Base-by-base conservation (phyloP, 2,113 vertebrate genomes). In the Brachyhypopomus occidentalis region DNA sequence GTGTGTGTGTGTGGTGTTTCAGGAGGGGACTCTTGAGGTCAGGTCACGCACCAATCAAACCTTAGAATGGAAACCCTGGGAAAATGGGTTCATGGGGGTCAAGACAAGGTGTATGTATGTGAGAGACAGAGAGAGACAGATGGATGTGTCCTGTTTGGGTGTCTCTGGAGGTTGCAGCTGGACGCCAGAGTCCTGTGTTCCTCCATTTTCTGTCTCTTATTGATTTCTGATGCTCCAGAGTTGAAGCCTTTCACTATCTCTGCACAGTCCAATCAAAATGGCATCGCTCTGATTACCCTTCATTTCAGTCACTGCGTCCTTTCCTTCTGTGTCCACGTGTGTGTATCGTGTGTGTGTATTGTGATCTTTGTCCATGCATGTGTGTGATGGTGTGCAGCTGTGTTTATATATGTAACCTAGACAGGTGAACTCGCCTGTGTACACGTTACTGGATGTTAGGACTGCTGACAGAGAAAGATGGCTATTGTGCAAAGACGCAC, bases 31-130 rank as follows among this genome's bases (percentile, higher is more conserved):
- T 77, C n/a, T 27, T n/a, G n/a, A n/a, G n/a, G n/a, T n/a, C 30
- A 75, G 75, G 72, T 72, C 45, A 69, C 71, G 79, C 70, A 74
- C 19, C 59, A 73, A 73, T 80, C 45, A 58, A 58, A 66, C 67
- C n/a, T 59, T 69, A 45, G 30, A 66, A 72, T 79, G n/a, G 11
- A 72, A 58, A 79, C 45, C 69, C 63, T 55, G 74, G 38, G 45
- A 66, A 67, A 79, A 76, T 81, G 41, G 41, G 34, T 69, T 66
- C 64, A 64, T 72, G 36, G 73, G 38, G 20, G 34, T 55, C 5
- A 52, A 70, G 64, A n/a, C 6, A 58, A 59, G 9, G 62, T 16
- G 38, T 55, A 23, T 23, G 48, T 23, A 27, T 64, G 58, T 69
- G 77, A 12, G 45, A 6, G 9, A 8, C 5, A 45, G 41, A 52